Evolutionary conservation across 2,797 vertebrate genomes (phyloP).

Genomic region (Chaetodon trifasciatus): DNA sequence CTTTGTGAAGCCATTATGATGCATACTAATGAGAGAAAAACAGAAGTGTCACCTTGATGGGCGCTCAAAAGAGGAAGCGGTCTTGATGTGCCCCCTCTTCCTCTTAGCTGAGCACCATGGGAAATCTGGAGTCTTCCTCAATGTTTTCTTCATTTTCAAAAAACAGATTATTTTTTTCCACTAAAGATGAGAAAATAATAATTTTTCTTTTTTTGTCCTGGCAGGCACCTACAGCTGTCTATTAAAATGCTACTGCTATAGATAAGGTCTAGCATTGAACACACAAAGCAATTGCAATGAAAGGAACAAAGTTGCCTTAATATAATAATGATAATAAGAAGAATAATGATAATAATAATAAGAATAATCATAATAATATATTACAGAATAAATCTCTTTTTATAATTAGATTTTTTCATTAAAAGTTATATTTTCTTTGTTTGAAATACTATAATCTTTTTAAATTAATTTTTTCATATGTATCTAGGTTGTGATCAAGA

Average conservation of each 20-base stretch:
- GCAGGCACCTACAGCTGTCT: constrained; percentile 99
- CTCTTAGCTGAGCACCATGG: constrained; percentile 82
- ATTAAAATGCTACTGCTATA: constrained; percentile 99
- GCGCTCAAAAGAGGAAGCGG: constrained; percentile 79
- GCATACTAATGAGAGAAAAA: constrained; percentile 98
- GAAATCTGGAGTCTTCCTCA: constrained; percentile 83
- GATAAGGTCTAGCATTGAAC: constrained; percentile 99
- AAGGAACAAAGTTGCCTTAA: constrained; percentile 98
- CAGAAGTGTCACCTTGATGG: constrained; percentile 93
- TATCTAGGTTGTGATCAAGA: constrained; percentile 94
- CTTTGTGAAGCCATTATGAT: constrained; percentile 98
- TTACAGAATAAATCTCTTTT: constrained; percentile 99
- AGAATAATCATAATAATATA: constrained; percentile 94
- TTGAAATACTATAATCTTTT: constrained; percentile 94
- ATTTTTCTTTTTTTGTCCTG: constrained; percentile 87
- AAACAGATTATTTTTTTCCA: constrained; percentile 84
- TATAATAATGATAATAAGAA: constrained; percentile 89
- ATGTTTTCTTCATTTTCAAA: constrained; percentile 81
- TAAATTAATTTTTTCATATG: constrained; percentile 85
- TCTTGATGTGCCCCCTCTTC: constrained; percentile 75
- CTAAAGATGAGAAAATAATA: constrained; percentile 98
- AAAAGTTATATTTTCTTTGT: constrained; percentile 98
- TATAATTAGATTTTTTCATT: constrained; percentile 94
- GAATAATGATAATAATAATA: constrained; percentile 89
- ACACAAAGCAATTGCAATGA: constrained; percentile 99